Evolutionary conservation across 2,113 vertebrate genomes (phyloP).

Genomic region (Hirundichthys speculiger): DNA sequence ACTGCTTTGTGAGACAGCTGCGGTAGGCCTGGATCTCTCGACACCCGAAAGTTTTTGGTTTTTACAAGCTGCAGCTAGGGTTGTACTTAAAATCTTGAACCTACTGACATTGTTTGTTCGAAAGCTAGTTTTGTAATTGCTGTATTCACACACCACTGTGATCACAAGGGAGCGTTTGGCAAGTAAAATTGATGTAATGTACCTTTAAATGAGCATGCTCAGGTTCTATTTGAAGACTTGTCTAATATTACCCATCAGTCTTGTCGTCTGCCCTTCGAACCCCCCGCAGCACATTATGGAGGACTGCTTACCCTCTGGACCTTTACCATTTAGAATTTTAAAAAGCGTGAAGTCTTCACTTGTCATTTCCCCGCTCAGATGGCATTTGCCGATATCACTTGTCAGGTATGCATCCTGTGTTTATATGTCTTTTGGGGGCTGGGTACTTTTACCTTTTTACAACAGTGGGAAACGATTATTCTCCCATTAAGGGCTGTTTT

Average conservation of each 20-base stretch:
- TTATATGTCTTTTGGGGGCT: constrained; percentile 16
- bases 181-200: constrained; percentile 39
- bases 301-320: constrained; percentile 11
- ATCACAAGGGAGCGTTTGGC: constrained; percentile 1
- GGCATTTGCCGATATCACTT: constrained; percentile 36
- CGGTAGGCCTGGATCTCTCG: background rate
- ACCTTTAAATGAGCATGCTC: constrained; percentile 54
- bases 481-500: constrained; percentile 64
- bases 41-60: constrained; percentile 1
- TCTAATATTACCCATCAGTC: constrained; percentile 47
- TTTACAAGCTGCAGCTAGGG: constrained; percentile 25
- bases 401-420: constrained; percentile 54
- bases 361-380: constrained; percentile 25
- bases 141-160: background rate
- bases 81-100: no score
- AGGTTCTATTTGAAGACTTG: constrained; percentile 55
- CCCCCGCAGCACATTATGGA: constrained; percentile 39
- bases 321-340: constrained; percentile 8
- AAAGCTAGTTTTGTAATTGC: no score
- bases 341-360: constrained; percentile 39
- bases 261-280: background rate
- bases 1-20: no score
- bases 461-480: constrained; percentile 74
- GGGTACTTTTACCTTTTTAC: constrained; percentile 24
- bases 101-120: no score